phyloP scores from a whole-genome alignment of 2,113 vertebrate species.

The Henicopernis longicauda region DNA sequence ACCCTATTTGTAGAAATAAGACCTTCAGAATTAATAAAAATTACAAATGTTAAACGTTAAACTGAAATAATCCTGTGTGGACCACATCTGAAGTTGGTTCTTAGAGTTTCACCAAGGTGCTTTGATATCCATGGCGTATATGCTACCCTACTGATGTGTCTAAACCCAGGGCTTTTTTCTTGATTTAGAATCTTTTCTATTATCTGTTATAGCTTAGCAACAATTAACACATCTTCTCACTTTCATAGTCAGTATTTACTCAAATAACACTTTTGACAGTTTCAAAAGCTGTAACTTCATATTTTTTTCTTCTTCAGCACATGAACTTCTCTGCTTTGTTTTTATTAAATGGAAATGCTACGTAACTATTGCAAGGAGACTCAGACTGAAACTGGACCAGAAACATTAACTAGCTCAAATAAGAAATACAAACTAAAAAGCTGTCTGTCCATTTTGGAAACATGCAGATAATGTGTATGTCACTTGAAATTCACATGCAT shows the following conservation, averaged over 20 bases:
- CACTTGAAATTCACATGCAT: slow-evolving; percentile 84
- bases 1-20: not conserved
- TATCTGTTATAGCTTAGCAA: not conserved
- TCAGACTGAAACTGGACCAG: slow-evolving; percentile 11
- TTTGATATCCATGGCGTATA: not conserved
- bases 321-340: not conserved
- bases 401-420: slow-evolving; percentile 57
- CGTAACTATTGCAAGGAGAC: not conserved
- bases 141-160: not conserved
- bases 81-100: not conserved
- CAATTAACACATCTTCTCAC: not conserved
- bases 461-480: slow-evolving; percentile 74
- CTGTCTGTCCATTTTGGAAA: slow-evolving; percentile 61
- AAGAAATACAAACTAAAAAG: slow-evolving; percentile 53
- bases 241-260: not conserved
- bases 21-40: not conserved
- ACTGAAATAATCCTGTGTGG: not conserved
- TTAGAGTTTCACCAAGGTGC: not conserved
- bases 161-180: not conserved
- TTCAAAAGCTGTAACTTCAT: not conserved
- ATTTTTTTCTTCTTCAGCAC: slow-evolving; percentile 24
- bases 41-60: not conserved
- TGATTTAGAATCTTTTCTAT: not conserved
- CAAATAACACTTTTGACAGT: not conserved
- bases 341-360: slow-evolving; percentile 38